Base-by-base conservation (phyloP, 2,888 invertebrate genomes). In the Pollenia amentaria region DNA sequence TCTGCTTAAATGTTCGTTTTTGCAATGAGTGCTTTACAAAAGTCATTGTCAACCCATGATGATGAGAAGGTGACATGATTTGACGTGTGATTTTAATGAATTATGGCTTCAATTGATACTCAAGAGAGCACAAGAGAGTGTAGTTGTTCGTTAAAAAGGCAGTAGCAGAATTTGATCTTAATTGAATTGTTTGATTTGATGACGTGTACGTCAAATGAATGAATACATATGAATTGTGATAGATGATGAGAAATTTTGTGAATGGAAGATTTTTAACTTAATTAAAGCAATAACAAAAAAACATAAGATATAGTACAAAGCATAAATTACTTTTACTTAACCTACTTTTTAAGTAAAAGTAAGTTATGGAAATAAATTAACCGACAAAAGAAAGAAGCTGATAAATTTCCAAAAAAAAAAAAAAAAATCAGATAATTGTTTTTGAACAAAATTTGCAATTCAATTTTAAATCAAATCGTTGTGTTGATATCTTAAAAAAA, bases 111-210 rank as follows among this genome's bases (percentile, higher is more conserved):
- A 84, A 78, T 78, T 84, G 48, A 72, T 60, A 42, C 21, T 42
- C 51, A 65, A 51, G 67, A n/a, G 14, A 40, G 48, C 2, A 7
- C 18, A 6, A 18, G 51, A 42, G 4, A 57, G 9, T 77, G 44
- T 14, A 44, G 44, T 40, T 10, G 60, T 44, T 53, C 42, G 12
- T 12, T 29, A 12, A n/a, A 18, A 38, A 0, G 16, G n/a, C 21
- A n/a, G 29, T 1, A 48, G 42, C 11, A 29, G 29, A 4, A 16
- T 80, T 18, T 18, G 40, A 69, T 67, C 21, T 73, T 60, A 76
- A 82, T 70, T 83, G 14, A 77, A 55, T 77, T 70, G 64, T 64
- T 70, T 76, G 53, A 76, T 83, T 77, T 77, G 72, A 80, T 80
- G 70, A 80, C 62, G 14, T 14, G 48, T 9, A 51, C 10, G 64